Base-by-base conservation (phyloP, 1,140 invertebrate genomes). In the Rhagoletis pomonella region DNA sequence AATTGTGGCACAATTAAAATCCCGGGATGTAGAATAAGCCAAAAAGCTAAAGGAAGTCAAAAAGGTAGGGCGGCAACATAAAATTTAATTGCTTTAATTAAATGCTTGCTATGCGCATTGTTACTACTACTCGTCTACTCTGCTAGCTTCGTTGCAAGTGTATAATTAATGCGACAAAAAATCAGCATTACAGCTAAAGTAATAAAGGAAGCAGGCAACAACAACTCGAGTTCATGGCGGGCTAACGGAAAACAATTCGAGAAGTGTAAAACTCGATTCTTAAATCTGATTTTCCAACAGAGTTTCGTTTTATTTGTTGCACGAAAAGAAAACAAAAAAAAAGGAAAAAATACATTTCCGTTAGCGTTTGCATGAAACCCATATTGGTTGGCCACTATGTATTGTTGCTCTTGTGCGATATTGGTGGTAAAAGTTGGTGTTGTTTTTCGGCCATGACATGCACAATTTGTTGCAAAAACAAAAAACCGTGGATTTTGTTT, bases 391-490 rank as follows among this genome's bases (percentile, higher is more conserved):
- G 64, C 64, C n/a, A 19, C 12, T 67, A 4, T 64, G 9, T 64
- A n/a, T 67, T 55, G 67, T 39, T 73, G 67, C 44, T 69, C 9
- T 17, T 42, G 42, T 9, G 29, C 67, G 10, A 55, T 55, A 10
- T 62, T 62, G 12, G 60, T 62, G 60, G 60, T 14, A 14, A 62
- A 14, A 3, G 12, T 62, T 55, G 44, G 29, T 29, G 29, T 29
- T 7, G 5, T 0, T 19, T n/a, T 50, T 81, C 2, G 12, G 73
- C 47, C 47, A 1, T 81, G 47, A 50, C n/a, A 58, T 81, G 47
- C 73, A 55, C 73, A 81, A 81, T 81, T 81, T 81, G 73, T 81
- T 81, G 73, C 73, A 81, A 81, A 17, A 81, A 29, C 47, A 47
- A n/a, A n/a, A 81, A 55, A 55, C 29, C 6, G 14, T 7, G 47